These are phyloP conservation scores for Herminia tarsipennalis DNA, from an alignment of 2,888 invertebrate species.

Conservation along the genomic window DNA sequence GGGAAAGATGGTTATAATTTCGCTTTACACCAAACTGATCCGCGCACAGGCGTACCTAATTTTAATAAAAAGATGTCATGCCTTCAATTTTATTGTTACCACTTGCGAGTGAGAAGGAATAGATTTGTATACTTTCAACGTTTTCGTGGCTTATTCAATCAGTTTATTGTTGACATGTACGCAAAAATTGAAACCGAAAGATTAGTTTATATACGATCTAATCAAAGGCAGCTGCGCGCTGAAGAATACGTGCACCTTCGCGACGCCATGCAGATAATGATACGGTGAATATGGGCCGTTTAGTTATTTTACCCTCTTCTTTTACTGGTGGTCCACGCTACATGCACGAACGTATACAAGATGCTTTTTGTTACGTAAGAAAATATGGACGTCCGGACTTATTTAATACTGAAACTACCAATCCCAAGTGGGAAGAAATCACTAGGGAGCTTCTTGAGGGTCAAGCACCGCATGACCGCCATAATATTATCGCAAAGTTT, in stretches of 20 bases:
- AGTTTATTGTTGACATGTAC: slow-evolving; percentile 8
- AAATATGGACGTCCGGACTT: slow-evolving; percentile 13
- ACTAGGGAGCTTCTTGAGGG: slow-evolving; percentile 7
- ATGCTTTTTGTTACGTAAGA: slow-evolving; percentile 51
- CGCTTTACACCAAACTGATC: neutral
- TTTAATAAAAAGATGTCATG: neutral
- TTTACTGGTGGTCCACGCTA: slow-evolving; percentile 55
- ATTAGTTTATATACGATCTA: too few species aligned
- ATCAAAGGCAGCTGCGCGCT: too few species aligned
- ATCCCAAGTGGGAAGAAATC: slow-evolving; percentile 6
- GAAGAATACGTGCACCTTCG: slow-evolving; percentile 22
- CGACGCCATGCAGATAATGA: slow-evolving; percentile 24
- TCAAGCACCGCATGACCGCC: slow-evolving; percentile 23
- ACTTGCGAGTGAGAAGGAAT: neutral
- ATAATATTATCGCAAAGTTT: slow-evolving; percentile 29
- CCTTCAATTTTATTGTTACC: slow-evolving; percentile 3
- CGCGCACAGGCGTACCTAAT: neutral
- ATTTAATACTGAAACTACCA: slow-evolving; percentile 10
- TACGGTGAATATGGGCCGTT: slow-evolving; percentile 4
- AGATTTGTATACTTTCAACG: neutral
- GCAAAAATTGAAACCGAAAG: slow-evolving; percentile 9
- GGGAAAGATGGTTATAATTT: slow-evolving; percentile 8
- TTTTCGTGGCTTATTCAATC: slow-evolving; percentile 2
- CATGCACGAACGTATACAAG: slow-evolving; percentile 57
- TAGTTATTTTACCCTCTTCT: slow-evolving; percentile 13